These are phyloP conservation scores for Drosophila meridiana DNA, from an alignment of 2,888 invertebrate species.

Conservation along the genomic window DNA sequence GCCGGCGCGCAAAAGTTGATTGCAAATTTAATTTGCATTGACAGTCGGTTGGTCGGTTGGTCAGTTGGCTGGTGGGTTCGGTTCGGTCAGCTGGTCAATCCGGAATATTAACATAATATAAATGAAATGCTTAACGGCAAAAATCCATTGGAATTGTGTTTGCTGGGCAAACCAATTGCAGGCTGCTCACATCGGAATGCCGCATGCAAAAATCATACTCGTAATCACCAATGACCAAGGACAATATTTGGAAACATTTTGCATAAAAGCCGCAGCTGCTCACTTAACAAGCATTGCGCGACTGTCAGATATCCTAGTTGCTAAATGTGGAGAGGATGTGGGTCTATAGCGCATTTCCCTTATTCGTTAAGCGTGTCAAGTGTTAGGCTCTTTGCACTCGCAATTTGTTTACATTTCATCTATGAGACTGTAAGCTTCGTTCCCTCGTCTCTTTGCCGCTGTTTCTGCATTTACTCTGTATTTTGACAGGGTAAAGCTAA, in stretches of 20 bases:
- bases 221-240: conserved; percentile 28
- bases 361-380: background rate
- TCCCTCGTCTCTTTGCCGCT: background rate
- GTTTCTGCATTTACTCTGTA: too few species aligned
- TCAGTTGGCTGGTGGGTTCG: background rate
- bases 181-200: conserved; percentile 28
- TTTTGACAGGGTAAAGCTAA: conserved; percentile 16
- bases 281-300: background rate
- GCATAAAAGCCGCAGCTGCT: background rate
- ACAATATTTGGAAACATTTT: conserved; percentile 39
- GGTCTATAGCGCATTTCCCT: background rate
- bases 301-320: conserved; percentile 12
- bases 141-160: conserved; percentile 61
- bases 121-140: conserved; percentile 57
- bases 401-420: background rate
- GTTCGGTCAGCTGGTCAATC: conserved; percentile 28
- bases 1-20: conserved; percentile 34
- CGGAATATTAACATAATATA: conserved; percentile 62
- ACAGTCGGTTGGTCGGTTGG: conserved; percentile 22
- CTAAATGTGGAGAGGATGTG: background rate
- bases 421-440: background rate
- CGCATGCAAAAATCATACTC: conserved; percentile 38
- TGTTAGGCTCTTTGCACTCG: background rate
- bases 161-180: conserved; percentile 55
- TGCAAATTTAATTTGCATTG: conserved; percentile 60